These are phyloP conservation scores for Colletes collaris DNA, from an alignment of 2,888 invertebrate species.

Conservation along the genomic window DNA sequence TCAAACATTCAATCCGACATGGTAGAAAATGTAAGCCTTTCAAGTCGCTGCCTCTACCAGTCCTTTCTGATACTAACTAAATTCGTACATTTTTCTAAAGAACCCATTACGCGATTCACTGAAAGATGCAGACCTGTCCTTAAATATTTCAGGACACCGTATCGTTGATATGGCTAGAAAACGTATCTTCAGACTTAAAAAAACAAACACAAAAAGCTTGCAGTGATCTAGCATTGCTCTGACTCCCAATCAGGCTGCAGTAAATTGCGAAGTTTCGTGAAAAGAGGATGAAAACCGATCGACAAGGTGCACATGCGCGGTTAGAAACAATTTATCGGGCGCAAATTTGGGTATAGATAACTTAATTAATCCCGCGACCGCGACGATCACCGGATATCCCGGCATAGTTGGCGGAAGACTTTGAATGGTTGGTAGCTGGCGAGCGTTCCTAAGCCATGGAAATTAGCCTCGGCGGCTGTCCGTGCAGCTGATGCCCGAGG, in stretches of 20 bases:
- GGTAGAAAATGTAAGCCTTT: too few species aligned
- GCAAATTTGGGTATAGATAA: conserved; percentile 28
- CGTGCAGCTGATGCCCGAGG: conserved; percentile 44
- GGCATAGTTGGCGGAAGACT: conserved; percentile 49
- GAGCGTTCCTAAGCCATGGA: conserved; percentile 33
- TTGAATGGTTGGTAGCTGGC: conserved; percentile 31
- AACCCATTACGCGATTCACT: too few species aligned
- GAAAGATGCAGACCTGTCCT: too few species aligned
- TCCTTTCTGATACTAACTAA: too few species aligned
- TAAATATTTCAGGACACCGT: too few species aligned
- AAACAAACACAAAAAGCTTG: too few species aligned
- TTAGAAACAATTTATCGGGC: conserved; percentile 8
- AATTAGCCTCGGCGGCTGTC: conserved; percentile 42
- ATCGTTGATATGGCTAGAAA: too few species aligned
- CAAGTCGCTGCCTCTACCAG: too few species aligned
- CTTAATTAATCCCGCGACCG: conserved; percentile 33
- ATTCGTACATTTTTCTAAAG: too few species aligned
- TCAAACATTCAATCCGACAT: too few species aligned
- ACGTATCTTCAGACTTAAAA: too few species aligned
- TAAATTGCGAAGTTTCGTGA: neutral
- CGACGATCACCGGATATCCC: conserved; percentile 35
- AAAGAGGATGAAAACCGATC: neutral
- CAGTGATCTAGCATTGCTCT: neutral
- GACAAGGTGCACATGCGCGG: too few species aligned
- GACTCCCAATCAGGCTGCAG: neutral